These are phyloP conservation scores for Listronotus oregonensis DNA, from an alignment of 1,140 invertebrate genomes.

Conservation along the genomic window DNA sequence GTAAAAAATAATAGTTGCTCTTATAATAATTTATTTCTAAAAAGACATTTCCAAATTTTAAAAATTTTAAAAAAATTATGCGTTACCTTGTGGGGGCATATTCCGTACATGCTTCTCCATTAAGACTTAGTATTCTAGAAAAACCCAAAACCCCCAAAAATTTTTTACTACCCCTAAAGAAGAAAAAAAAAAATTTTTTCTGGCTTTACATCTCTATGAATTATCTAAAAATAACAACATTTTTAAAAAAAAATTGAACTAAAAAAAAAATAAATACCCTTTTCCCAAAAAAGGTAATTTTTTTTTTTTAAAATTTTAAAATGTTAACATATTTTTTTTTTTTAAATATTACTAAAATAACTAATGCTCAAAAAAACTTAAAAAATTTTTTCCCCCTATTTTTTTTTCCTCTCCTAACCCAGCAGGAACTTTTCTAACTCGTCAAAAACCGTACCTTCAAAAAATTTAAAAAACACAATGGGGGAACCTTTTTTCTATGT, in stretches of 20 bases:
- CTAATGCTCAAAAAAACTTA: constrained; percentile 83
- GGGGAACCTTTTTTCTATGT: constrained; percentile 79
- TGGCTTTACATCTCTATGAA: constrained; percentile 91
- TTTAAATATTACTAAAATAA: constrained; percentile 84
- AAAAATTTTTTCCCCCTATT: constrained; percentile 76
- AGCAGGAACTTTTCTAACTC: constrained; percentile 74
- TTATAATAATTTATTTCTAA: too few species aligned
- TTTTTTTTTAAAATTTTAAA: too few species aligned
- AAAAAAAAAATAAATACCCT: too few species aligned
- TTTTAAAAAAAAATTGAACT: too few species aligned
- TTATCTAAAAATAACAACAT: constrained; percentile 78
- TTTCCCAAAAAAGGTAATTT: too few species aligned
- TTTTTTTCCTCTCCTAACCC: constrained; percentile 74
- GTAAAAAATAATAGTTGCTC: too few species aligned
- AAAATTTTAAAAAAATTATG: too few species aligned
- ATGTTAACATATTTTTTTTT: too few species aligned
- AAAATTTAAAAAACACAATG: constrained; percentile 87
- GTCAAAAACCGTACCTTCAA: constrained; percentile 84
- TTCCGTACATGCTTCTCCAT: constrained; percentile 76
- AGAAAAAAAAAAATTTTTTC: constrained; percentile 87
- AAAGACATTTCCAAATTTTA: too few species aligned
- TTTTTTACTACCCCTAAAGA: constrained; percentile 80
- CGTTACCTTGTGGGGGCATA: constrained; percentile 72
- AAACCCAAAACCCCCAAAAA: constrained; percentile 91
- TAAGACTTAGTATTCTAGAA: constrained; percentile 69